Percentiles rank a stretch among this genome's conserved stretches.
These are phyloP conservation scores for Cetoscarus ocellatus DNA, from an alignment of 2,797 vertebrate species.

Conservation along the genomic window DNA sequence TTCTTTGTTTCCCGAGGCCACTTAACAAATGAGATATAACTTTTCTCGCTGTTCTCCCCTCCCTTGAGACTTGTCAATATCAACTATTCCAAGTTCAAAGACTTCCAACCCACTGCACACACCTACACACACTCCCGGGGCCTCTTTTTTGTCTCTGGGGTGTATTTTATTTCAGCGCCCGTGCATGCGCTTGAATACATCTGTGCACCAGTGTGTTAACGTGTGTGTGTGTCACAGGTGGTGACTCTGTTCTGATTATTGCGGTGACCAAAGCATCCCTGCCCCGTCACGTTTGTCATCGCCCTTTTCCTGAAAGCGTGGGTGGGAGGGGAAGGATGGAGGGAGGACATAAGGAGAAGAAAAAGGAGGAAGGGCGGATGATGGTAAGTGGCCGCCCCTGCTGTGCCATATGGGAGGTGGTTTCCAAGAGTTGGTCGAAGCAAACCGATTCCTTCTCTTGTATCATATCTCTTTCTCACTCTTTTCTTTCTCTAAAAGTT, in stretches of 20 bases:
- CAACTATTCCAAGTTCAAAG: constrained; percentile 78
- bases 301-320: constrained; percentile 70
- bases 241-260: constrained; percentile 74
- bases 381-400: constrained; percentile 68
- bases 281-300: constrained; percentile 73
- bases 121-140: constrained; percentile 68
- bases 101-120: constrained; percentile 61
- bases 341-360: constrained; percentile 49
- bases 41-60: constrained; percentile 56
- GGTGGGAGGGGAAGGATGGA: constrained; percentile 70
- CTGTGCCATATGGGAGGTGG: constrained; percentile 80
- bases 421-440: constrained; percentile 48
- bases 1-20: constrained; percentile 60
- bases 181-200: constrained; percentile 45
- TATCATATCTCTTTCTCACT: constrained; percentile 30
- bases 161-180: constrained; percentile 79
- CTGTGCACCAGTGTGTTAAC: neutral
- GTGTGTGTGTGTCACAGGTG: constrained; percentile 66
- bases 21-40: constrained; percentile 68
- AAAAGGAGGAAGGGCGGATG: constrained; percentile 56
- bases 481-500: constrained; percentile 15
- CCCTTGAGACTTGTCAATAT: constrained; percentile 79
- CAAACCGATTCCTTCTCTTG: constrained; percentile 70
- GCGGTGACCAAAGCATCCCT: constrained; percentile 71
- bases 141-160: constrained; percentile 71